Evolutionary conservation across 2,888 invertebrate genomes (phyloP), one percentile per base, ranked within the genome.

Genomic region (Drosophila histrio): DNA sequence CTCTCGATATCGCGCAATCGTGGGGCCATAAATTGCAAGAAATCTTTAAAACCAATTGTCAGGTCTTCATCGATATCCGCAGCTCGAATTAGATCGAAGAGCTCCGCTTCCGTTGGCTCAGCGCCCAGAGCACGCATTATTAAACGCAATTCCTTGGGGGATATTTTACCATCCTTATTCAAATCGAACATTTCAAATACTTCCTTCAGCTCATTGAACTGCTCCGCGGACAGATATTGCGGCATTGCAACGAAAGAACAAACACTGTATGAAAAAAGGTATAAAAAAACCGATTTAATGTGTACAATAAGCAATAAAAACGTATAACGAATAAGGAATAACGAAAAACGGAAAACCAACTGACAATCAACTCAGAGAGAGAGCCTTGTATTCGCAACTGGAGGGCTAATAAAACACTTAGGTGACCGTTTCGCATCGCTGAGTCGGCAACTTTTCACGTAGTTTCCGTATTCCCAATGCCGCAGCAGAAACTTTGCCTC

Each of bases 21-120:
- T 89, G 98, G 95, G 87, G 98, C 98, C 98, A 99, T 98, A 97
- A 98, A 97, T 89, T 97, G 97, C 86, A 99, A 94, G 94, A 99
- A 99, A 93, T 98, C 98, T 82, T 97, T 97, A 93, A 99, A 98
- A 93, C 97, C 98, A 92, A 99, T 98, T 91, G 13, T 7, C 97
- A 97, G 90, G 92, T 88, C 76, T 73, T 87, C 87, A 76, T 89
- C 86, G 44, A 80, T 80, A 93, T 98, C 98, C 88, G 98, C 98
- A 94, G 98, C 98, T 93, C 98, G 98, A 94, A 99, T 98, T 97
- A 99, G 98, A 92, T 99, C 99, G 93, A 98, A 98, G 78, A 99
- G 94, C 93, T 99, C 99, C 59, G 98, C 98, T 93, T 99, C 99
- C 91, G 99, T 99, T 92, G 98, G 98, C 94, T 98, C 99, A 94